Percentiles rank a stretch among this genome's conserved stretches.
phyloP scores from a whole-genome alignment of 2,113 vertebrate genomes.

The Formicarius rufipectus region DNA sequence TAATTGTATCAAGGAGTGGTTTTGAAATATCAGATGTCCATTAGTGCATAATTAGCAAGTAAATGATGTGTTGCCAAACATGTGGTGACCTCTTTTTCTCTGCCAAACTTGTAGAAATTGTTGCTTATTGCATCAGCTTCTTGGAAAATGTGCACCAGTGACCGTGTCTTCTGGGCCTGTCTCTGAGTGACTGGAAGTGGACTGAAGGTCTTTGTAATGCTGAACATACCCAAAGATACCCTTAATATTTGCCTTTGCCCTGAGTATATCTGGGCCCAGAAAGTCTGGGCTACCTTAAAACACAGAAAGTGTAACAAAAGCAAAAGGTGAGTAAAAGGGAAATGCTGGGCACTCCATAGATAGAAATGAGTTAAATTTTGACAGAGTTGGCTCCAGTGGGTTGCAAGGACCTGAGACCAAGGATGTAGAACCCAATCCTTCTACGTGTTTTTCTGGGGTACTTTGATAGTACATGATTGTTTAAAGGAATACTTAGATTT shows the following conservation, averaged over 20 bases:
- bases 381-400: accelerated
- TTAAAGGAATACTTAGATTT: background rate
- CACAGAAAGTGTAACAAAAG: background rate
- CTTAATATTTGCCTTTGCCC: background rate
- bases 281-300: background rate
- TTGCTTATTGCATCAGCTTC: background rate
- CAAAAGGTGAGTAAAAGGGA: background rate
- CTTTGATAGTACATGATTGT: background rate
- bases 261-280: too few species aligned
- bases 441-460: background rate
- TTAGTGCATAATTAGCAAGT: slow-evolving; percentile 83
- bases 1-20: slow-evolving; percentile 80
- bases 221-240: background rate
- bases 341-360: accelerated
- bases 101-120: slow-evolving; percentile 3
- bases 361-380: background rate
- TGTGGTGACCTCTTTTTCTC: slow-evolving; percentile 66
- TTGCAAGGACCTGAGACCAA: background rate
- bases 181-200: background rate
- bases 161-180: accelerated
- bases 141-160: background rate
- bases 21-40: slow-evolving; percentile 84
- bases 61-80: slow-evolving; percentile 88
- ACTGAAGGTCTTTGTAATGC: background rate
- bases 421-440: background rate